A percentile compares a stretch with the other conserved stretches of the same genome.
phyloP scores from a whole-genome alignment of 2,113 vertebrate genomes.

The Vulpes vulpes region DNA sequence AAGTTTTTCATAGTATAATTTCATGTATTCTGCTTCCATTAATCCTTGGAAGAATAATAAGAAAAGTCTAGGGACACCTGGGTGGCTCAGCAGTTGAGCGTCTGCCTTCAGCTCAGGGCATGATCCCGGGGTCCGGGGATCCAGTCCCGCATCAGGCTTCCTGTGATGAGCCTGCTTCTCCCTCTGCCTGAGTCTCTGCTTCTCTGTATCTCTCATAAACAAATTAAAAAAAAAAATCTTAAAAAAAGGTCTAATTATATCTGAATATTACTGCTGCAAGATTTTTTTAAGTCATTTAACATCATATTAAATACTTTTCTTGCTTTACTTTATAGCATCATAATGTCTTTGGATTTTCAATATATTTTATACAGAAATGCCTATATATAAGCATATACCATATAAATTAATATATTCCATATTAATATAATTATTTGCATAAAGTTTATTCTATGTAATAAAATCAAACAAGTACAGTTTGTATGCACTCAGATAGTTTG shows the following conservation, averaged over 20 bases:
- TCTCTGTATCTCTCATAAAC: too few relatives aligned
- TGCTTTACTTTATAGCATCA: not conserved
- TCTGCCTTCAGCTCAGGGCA: too few relatives aligned
- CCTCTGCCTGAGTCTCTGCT: too few relatives aligned
- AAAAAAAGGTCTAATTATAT: not conserved
- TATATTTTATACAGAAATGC: not conserved
- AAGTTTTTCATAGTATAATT: not conserved
- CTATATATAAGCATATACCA: not conserved
- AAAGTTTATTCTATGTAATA: not conserved
- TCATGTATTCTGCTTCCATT: not conserved
- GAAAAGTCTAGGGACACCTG: not conserved
- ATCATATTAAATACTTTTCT: not conserved
- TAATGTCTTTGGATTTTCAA: not conserved
- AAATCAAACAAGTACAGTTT: not conserved
- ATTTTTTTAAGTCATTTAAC: not conserved
- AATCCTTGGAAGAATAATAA: not conserved
- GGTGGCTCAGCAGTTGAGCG: too few relatives aligned
- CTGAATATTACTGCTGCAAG: not conserved
- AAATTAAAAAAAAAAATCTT: too few relatives aligned
- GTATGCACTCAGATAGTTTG: not conserved
- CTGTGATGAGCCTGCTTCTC: too few relatives aligned
- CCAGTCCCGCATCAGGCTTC: too few relatives aligned
- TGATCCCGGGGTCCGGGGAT: too few relatives aligned
- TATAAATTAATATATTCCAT: not conserved
- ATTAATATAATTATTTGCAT: not conserved